phyloP scores from a whole-genome alignment of 2,888 invertebrate species.

The Synanthedon myopaeformis region DNA sequence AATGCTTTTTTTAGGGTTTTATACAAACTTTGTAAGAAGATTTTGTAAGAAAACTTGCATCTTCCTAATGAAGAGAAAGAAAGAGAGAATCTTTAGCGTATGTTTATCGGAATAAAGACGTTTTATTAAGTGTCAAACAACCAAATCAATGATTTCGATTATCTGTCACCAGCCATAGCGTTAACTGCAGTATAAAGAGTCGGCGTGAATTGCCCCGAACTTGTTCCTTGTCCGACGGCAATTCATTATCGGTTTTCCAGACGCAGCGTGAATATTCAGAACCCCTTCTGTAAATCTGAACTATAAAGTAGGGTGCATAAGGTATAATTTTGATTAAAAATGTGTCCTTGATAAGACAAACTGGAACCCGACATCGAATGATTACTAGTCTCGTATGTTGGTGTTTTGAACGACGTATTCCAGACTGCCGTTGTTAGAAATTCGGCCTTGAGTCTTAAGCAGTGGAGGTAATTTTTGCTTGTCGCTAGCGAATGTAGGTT shows the following conservation, averaged over 20 bases:
- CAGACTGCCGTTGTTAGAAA: conserved; percentile 21
- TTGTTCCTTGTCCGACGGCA: conserved; percentile 52
- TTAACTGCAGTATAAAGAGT: conserved; percentile 32
- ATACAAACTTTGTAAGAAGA: too few species aligned
- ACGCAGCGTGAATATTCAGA: conserved; percentile 41
- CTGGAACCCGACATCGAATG: conserved; percentile 59
- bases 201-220: conserved; percentile 46
- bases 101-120: too few species aligned
- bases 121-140: too few species aligned
- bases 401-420: conserved; percentile 47
- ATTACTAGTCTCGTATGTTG: conserved; percentile 58
- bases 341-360: conserved; percentile 40
- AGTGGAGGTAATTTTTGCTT: conserved; percentile 36
- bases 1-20: too few species aligned
- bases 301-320: conserved; percentile 11
- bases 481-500: conserved; percentile 32
- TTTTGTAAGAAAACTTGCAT: too few species aligned
- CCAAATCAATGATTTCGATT: not conserved
- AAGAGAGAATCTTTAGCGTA: too few species aligned
- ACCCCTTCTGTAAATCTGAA: conserved; percentile 10
- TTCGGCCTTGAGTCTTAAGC: conserved; percentile 24
- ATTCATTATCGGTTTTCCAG: conserved; percentile 63
- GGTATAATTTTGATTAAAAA: conserved; percentile 18
- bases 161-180: conserved; percentile 13
- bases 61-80: too few species aligned